Evolutionary conservation across 2,888 invertebrate genomes (phyloP), one percentile per base, ranked within the genome.

Genomic region (Luffia ferchaultella): DNA sequence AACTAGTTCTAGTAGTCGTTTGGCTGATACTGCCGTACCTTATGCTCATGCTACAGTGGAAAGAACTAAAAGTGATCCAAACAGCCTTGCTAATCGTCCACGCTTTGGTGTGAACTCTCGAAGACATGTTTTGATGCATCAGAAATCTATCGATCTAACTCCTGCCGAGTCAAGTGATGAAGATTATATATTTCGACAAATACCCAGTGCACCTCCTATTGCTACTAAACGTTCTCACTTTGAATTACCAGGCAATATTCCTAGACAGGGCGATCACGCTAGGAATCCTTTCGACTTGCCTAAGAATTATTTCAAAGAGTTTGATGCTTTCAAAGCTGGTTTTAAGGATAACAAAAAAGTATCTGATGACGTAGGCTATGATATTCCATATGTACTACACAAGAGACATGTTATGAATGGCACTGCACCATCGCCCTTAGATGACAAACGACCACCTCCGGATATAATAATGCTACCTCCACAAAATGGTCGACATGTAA

Each of bases 391-490:
- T 62, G 92, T 92, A 3, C 76, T 94, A 48, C 93, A 94, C 65
- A 94, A 94, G 64, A 86, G 93, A 2, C 93, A 94, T 65, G 87
- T 93, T 1, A 92, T 93, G 90, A 94, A 94, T 64, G 93, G 93
- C 0, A 93, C 93, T 0, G 91, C 92, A 0, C 86, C 89, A 0
- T 85, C 86, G 1, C 85, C 87, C 2, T 73, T 82, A 47, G 84
- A 85, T 42, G 84, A 76, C 53, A 70, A 68, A 47, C 73, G 74
- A 49, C 75, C 68, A 30, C 76, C 75, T 7, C 82, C 83, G 2
- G 84, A 84, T 61, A 80, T 82, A 9, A 70, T 82, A 45, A 79
- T 76, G 68, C 62, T 80, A 48, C 78, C 80, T 2, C 76, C 82
- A 1, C 82, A 79, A 65, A 82, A 80, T 60, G 79, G 78, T 2